Evolutionary conservation across 1,140 invertebrate genomes (phyloP), one percentile per base, ranked within the genome.

Genomic region (Anastatus disparis): DNA sequence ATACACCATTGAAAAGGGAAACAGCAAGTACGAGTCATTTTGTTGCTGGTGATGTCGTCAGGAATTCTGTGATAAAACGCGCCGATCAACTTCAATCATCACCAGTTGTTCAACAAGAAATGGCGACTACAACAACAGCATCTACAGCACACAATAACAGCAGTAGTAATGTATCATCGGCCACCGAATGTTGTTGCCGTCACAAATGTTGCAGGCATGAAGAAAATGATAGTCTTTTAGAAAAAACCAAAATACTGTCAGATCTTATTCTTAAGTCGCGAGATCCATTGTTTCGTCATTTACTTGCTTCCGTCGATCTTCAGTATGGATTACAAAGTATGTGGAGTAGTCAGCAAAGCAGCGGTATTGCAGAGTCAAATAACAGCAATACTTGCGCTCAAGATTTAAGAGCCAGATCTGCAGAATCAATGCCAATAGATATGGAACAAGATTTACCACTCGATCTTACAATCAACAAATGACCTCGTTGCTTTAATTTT

Each of bases 401-500:
- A 69, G 83, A 85, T 55, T 73, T 85, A 13, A 79, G 82, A 46
- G 76, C 83, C 1, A 85, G 81, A 13, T 70, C 46, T 2, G 79
- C 68, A 15, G 79, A 83, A 26, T 73, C 52, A 12, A 70, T 76
- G 0, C 76, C 15, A 79, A 76, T 76, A 4, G 83, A 86, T 13
- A 84, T 85, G 79, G 84, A 85, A 38, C 83, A 86, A 67, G 85
- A 85, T 62, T 68, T 86, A 35, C 85, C 85, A 4, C 65, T 86
- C 27, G 85, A 86, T 46, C 70, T 86, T 10, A 86, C 85, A 12
- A 70, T 86, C 35, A 82, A 83, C 50, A 86, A 86, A 50, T 86
- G 75, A 82, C 69, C 63, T 35, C 48, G 38, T 17, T 12, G 31
- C n/a, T 17, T n/a, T 35, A n/a, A n/a, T n/a, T 27, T 6, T 17